Evolutionary conservation across 2,113 vertebrate genomes (phyloP), one percentile per base, ranked within the genome.

Genomic region (Ramphastos sulfuratus): DNA sequence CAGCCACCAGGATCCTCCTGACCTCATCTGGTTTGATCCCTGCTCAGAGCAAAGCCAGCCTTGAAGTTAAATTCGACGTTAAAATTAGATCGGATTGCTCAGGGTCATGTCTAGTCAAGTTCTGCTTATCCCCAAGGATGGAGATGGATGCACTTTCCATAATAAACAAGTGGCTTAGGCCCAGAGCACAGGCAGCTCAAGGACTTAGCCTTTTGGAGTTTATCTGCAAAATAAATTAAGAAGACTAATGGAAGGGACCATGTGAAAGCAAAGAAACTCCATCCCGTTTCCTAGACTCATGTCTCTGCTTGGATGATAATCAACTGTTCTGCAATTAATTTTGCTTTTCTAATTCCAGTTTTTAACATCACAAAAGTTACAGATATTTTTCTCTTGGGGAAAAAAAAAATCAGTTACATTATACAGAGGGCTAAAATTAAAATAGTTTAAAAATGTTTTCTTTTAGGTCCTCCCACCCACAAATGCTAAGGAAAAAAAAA

Each of bases 51-150:
- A 83, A 56, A 28, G 23, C 64, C 64, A 93, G 7, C 90, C 93
- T 81, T 95, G 83, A 88, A 72, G 54, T 75, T 50, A 58, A 37
- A 78, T 48, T 58, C 83, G 58, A 25, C 0, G 8, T 81, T 83
- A 83, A 94, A 95, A 93, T 94, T 83, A 90, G 92, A 83, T 54
- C 1, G 0, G 69, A 72, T 92, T 24, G 6, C 61, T 90, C 85
- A 93, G 72, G 93, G 95, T 85, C 85, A 50, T 0, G 4, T 74
- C 88, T 86, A 56, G 56, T 85, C 64, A 60, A 80, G 82, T 82
- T 91, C 75, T 85, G 79, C 77, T 91, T 87, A 77, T 90, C 85
- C 88, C 73, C 83, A 93, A 95, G 82, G 90, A 92, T 78, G 83
- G 70, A 88, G 48, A 86, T 64, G 27, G 1, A 24, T 50, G 33